A percentile compares a stretch with the other conserved stretches of the same genome.
phyloP scores from a whole-genome alignment of 2,888 invertebrate genomes.

The Mesochorus sp. region DNA sequence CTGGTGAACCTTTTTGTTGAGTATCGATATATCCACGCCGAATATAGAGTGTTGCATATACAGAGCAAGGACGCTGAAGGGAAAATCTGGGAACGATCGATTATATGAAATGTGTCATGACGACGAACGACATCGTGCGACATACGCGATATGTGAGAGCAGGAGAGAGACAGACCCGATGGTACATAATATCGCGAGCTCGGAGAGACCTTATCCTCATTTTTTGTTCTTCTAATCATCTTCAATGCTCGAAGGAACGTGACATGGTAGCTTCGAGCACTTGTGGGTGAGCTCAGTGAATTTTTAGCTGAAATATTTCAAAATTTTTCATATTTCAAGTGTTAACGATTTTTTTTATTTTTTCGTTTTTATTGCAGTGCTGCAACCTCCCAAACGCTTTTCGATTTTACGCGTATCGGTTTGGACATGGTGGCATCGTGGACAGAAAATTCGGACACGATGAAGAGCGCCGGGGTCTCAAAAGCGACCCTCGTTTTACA shows the following conservation, averaged over 20 bases:
- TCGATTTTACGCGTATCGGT: slow-evolving; percentile 69
- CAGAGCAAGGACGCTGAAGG: slow-evolving; percentile 8
- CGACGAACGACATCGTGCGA: slow-evolving; percentile 29
- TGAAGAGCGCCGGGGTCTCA: slow-evolving; percentile 79
- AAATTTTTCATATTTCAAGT: background rate
- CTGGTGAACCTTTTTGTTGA: background rate
- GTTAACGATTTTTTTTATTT: background rate
- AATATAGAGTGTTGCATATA: slow-evolving; percentile 9
- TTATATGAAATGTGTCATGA: slow-evolving; percentile 44
- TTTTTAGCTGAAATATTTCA: background rate
- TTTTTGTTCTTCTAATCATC: slow-evolving; percentile 6
- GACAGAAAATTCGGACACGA: slow-evolving; percentile 81
- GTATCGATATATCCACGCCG: background rate
- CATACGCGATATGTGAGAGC: background rate
- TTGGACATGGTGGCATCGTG: slow-evolving; percentile 74
- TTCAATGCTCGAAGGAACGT: slow-evolving; percentile 33
- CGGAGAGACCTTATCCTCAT: background rate
- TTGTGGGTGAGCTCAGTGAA: slow-evolving; percentile 37
- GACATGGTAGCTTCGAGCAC: slow-evolving; percentile 58
- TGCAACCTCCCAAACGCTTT: slow-evolving; percentile 64
- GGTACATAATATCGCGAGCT: background rate
- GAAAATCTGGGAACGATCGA: slow-evolving; percentile 49
- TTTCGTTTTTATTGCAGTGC: slow-evolving; percentile 49
- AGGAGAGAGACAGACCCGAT: background rate
- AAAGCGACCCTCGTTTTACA: slow-evolving; percentile 81